Evolutionary conservation across 2,888 invertebrate genomes (phyloP).

Genomic region (Thecophora atra): DNA sequence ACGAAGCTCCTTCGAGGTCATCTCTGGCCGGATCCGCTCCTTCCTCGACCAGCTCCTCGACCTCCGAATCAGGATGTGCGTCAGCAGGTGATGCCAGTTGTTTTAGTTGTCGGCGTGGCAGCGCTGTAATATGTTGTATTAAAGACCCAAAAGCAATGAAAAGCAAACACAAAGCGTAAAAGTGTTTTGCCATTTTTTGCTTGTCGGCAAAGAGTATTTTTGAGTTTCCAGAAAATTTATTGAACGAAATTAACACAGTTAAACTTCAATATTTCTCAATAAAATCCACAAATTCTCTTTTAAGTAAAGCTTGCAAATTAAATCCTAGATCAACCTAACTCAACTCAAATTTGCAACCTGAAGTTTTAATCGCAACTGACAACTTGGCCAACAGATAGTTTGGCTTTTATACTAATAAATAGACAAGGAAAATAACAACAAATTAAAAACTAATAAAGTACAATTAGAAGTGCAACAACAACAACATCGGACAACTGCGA

Average conservation of each 20-base stretch:
- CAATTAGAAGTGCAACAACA: neutral
- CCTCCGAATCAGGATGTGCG: conserved; percentile 37
- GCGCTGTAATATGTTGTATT: conserved; percentile 46
- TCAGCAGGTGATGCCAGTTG: conserved; percentile 9
- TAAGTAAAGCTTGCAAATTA: neutral
- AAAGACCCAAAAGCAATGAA: conserved; percentile 15
- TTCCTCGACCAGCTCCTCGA: conserved; percentile 52
- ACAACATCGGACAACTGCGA: neutral
- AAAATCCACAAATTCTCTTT: conserved; percentile 7
- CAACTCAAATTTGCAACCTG: neutral
- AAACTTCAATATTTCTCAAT: neutral
- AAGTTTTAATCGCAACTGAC: conserved; percentile 57
- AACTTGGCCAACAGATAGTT: conserved; percentile 49
- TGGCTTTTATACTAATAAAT: conserved; percentile 55
- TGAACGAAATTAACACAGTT: too few relatives aligned
- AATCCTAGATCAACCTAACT: neutral
- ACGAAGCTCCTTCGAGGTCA: conserved; percentile 60
- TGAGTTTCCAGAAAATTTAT: too few relatives aligned
- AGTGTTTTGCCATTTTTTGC: conserved; percentile 50
- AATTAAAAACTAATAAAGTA: conserved; percentile 34
- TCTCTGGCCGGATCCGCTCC: conserved; percentile 53
- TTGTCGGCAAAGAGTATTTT: neutral
- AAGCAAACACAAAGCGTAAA: conserved; percentile 42
- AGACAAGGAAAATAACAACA: neutral
- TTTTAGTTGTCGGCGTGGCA: conserved; percentile 46